Evolutionary conservation across 2,888 invertebrate genomes (phyloP).

Genomic region (Drosophila neutralis): DNA sequence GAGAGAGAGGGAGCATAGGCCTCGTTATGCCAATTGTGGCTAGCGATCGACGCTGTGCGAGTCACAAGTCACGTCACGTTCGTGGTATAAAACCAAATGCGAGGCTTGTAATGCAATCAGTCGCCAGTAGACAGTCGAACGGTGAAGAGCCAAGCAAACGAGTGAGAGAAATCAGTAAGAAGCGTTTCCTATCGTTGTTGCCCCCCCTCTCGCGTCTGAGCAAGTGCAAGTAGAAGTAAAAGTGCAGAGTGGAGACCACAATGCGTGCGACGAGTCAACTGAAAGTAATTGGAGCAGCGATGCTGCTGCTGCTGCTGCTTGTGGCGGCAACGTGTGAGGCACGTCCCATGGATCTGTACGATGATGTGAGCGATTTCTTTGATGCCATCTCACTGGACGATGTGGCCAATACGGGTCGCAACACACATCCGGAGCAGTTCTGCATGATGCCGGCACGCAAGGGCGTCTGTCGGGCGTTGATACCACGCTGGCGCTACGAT

Average conservation of each 20-base stretch:
- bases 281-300: slow-evolving; percentile 39
- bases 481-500: slow-evolving; percentile 85
- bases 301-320: slow-evolving; percentile 46
- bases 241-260: slow-evolving; percentile 28
- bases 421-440: slow-evolving; percentile 81
- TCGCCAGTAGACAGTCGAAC: slow-evolving; percentile 57
- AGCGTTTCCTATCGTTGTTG: background rate
- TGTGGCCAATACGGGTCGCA: slow-evolving; percentile 77
- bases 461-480: slow-evolving; percentile 84
- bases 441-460: slow-evolving; percentile 84
- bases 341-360: slow-evolving; percentile 83
- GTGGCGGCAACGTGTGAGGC: slow-evolving; percentile 36
- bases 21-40: slow-evolving; percentile 17
- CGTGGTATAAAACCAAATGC: slow-evolving; percentile 75
- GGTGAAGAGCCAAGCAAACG: slow-evolving; percentile 35
- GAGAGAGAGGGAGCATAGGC: slow-evolving; percentile 13
- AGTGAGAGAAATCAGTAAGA: slow-evolving; percentile 35
- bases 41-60: slow-evolving; percentile 33
- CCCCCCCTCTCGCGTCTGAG: background rate
- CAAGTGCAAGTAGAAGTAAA: slow-evolving; percentile 29
- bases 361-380: slow-evolving; percentile 83
- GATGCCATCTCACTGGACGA: slow-evolving; percentile 83
- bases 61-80: slow-evolving; percentile 66
- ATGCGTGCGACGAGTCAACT: slow-evolving; percentile 46
- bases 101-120: slow-evolving; percentile 66